phyloP scores from a whole-genome alignment of 2,797 vertebrate genomes.

The Galaxias olidus region DNA sequence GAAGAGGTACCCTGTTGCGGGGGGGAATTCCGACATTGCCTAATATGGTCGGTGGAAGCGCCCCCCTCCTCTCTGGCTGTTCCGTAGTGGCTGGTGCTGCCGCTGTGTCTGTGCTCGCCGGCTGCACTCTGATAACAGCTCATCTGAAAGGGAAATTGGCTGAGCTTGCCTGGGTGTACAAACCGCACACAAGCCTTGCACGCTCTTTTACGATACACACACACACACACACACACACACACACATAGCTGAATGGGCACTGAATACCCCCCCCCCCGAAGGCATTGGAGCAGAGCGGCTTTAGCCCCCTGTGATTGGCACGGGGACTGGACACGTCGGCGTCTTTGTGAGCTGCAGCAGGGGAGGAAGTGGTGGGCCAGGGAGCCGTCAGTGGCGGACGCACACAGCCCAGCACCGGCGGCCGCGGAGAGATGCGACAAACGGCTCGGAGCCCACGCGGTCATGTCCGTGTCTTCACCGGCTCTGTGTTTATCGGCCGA shows the following conservation, averaged over 20 bases:
- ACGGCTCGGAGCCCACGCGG: no score
- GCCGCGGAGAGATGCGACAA: no score
- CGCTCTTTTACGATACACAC: background rate
- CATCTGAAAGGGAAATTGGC: slow-evolving; percentile 59
- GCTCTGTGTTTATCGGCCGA: no score
- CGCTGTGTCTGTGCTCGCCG: slow-evolving; percentile 29
- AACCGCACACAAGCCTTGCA: slow-evolving; percentile 2
- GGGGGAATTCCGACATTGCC: slow-evolving; percentile 68
- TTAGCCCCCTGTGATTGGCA: slow-evolving; percentile 35
- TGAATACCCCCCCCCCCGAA: slow-evolving; percentile 40
- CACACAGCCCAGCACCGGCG: no score
- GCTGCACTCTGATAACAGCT: slow-evolving; percentile 44
- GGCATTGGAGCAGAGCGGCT: slow-evolving; percentile 24
- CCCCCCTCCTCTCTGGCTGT: slow-evolving; percentile 11
- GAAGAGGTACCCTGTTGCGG: slow-evolving; percentile 54
- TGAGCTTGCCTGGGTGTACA: slow-evolving; percentile 1
- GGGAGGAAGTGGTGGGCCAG: no score
- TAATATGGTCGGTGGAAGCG: slow-evolving; percentile 61
- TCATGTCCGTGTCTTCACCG: no score
- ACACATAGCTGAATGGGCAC: slow-evolving; percentile 27
- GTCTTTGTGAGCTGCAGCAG: slow-evolving; percentile 16
- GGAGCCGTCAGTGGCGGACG: no score
- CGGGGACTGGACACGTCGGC: slow-evolving; percentile 37
- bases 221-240: slow-evolving; percentile 12
- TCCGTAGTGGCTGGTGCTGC: slow-evolving; percentile 6